Base-by-base conservation (phyloP, 2,888 invertebrate genomes). In the Amphipoea oculea region DNA sequence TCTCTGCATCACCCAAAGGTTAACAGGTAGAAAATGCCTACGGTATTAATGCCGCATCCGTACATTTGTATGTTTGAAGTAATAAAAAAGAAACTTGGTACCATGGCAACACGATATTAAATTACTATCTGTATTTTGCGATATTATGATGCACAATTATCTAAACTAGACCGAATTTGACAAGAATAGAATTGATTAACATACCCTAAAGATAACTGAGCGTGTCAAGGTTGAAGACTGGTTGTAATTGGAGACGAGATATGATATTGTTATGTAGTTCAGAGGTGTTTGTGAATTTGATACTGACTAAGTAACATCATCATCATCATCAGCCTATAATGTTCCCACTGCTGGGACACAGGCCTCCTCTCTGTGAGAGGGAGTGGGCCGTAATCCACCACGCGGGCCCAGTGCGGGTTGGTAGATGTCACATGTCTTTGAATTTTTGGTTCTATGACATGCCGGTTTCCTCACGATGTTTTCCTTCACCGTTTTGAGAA, bases 191-290 rank as follows among this genome's bases (percentile, higher is more conserved):
- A n/a, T n/a, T 36, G 6, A 80, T 78, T 70, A 62, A 20, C 29
- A 62, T 63, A 69, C 23, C 36, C 7, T 29, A 29, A 29, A 54
- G 11, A 62, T 48, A 68, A 36, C 6, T 62, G 40, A 62, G 9
- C n/a, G 6, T 29, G 42, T 81, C 72, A 81, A 79, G 63, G 54
- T 71, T n/a, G n/a, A 51, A 42, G 1, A n/a, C 36, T 23, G n/a
- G 20, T 71, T 79, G 36, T 1, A 36, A 81, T 70, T 71, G 45
- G 14, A 36, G 20, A 36, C 45, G 36, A 63, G 12, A 40, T 4
- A 36, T 36, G 36, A 36, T 7, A 42, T 48, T 48, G 14, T 69
- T 23, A 36, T 29, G n/a, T 20, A 9, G 42, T 51, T 79, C 29
- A 79, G 17, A 69, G 29, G 48, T 20, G 20, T 51, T 17, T 1